Percentiles rank a stretch among this genome's conserved stretches.
Evolutionary conservation across 2,113 vertebrate species (phyloP).

Genomic region (Protomyctophum bolini): DNA sequence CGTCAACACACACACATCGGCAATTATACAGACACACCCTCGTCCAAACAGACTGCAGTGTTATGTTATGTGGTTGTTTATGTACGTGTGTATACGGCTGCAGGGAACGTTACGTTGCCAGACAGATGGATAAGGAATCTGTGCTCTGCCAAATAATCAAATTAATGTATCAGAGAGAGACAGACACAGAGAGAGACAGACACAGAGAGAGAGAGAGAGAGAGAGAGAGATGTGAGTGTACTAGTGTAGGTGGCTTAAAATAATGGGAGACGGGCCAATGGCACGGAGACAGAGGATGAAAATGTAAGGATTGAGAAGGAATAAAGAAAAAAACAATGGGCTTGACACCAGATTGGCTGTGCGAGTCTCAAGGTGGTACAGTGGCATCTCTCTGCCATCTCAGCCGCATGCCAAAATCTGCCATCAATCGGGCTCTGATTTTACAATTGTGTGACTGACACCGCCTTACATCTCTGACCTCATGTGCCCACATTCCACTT

Average conservation of each 20-base stretch:
- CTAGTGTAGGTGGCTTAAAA: no score
- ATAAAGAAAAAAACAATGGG: neutral
- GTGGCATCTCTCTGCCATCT: no score
- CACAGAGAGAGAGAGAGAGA: neutral
- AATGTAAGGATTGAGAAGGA: neutral
- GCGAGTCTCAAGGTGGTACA: no score
- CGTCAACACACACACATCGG: no score
- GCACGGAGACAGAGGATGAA: no score
- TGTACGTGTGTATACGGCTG: conserved; percentile 41
- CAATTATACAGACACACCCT: no score
- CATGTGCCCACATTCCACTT: no score
- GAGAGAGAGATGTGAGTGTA: neutral
- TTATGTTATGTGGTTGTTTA: conserved; percentile 36
- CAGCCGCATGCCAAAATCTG: no score
- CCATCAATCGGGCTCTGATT: no score
- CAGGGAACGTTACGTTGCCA: conserved; percentile 56
- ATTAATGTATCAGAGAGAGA: neutral
- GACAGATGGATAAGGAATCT: conserved; percentile 56
- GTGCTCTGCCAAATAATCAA: conserved; percentile 28
- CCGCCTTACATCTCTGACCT: no score
- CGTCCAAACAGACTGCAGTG: conserved; percentile 26
- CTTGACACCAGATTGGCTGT: conserved; percentile 46
- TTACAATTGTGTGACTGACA: no score
- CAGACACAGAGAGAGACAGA: neutral
- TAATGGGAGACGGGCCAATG: neutral